Evolutionary conservation across 2,797 vertebrate genomes (phyloP), one percentile per base, ranked within the genome.

Genomic region (Falco rusticolus): DNA sequence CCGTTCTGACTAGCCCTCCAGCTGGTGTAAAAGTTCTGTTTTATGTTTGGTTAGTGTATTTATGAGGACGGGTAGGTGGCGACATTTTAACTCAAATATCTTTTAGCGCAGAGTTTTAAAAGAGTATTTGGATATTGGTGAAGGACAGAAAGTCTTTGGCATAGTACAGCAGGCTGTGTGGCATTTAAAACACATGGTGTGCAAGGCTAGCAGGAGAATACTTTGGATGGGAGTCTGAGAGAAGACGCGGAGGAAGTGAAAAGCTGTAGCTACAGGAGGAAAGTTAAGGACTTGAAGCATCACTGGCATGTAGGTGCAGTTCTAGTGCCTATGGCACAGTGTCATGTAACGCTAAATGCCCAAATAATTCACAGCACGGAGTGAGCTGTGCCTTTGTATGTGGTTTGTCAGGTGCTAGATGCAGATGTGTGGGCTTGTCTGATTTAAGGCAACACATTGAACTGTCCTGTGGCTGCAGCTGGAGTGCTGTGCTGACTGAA

Each of bases 181-280:
- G 84, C 93, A 95, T 95, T 95, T 93, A 28, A 66, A 96, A 89
- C 95, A 97, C 96, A 87, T 94, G 95, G 89, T 57, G 70, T 90
- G 77, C 95, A 78, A 53, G 91, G 95, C 77, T 84, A 68, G 74
- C 77, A 25, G 90, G 66, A 82, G 88, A 64, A 59, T 45, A 48
- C 57, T 19, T 93, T 76, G 93, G 69, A 77, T 87, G 91, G 25
- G 77, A 91, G 70, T 45, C n/a, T 66, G 70, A 77, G 84, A 20
- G 89, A 66, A 60, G 93, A 34, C 0, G 20, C 11, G 74, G 91
- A 84, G 81, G 96, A 68, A 85, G 92, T 47, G 77, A 64, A 65
- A 76, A 81, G 77, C 79, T 71, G 70, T 16, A 57, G 63, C 76
- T 71, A 26, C 1, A 0, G 37, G 69, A 84, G 83, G 74, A 66